Evolutionary conservation across 2,888 invertebrate genomes (phyloP), one percentile per base, ranked within the genome.

Genomic region (Strigamia transsilvanica): DNA sequence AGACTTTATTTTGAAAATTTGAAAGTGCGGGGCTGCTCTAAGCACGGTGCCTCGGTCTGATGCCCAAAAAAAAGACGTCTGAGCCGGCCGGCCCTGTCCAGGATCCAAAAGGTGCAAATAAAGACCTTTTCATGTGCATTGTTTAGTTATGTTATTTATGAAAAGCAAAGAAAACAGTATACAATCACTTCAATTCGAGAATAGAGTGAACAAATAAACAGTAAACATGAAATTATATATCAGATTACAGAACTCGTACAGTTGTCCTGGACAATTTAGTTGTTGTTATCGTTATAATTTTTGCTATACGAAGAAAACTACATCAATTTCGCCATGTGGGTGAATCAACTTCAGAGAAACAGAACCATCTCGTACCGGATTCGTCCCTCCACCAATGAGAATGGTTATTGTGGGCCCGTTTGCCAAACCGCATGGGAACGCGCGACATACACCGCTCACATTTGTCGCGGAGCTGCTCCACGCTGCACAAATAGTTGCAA

Each of bases 361-460:
- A 73, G 73, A 73, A 15, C 73, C 73, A 73, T n/a, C 27, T 27
- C 3, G 73, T 73, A 13, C 73, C 73, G 73, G 73, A 27, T 73
- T 73, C 73, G 32, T 73, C 73, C 32, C 13, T 73, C 73, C 73
- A 73, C 27, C 27, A 73, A 13, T 15, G 23, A 15, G 73, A 32
- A 5, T 73, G 27, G 23, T 7, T 38, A 18, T 79, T 79, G 10
- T 27, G 42, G 10, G 21, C 23, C 51, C 80, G 41, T 51, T 80
- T 80, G 21, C 80, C 80, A 15, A 80, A 80, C 15, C 80, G 21
- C 80, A 80, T 80, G 10, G 80, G 80, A 23, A 80, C 23, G 3
- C 80, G 80, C 10, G 80, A 51, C 80, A 80, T 80, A 51, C 80
- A 80, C 4, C 80, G 80, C 42, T 80, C 46, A 51, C 80, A 80